Percentiles rank a stretch among this genome's conserved stretches.
Conservation (phyloP, 2,113 vertebrate species). For the Arvicanthis niloticus region DNA sequence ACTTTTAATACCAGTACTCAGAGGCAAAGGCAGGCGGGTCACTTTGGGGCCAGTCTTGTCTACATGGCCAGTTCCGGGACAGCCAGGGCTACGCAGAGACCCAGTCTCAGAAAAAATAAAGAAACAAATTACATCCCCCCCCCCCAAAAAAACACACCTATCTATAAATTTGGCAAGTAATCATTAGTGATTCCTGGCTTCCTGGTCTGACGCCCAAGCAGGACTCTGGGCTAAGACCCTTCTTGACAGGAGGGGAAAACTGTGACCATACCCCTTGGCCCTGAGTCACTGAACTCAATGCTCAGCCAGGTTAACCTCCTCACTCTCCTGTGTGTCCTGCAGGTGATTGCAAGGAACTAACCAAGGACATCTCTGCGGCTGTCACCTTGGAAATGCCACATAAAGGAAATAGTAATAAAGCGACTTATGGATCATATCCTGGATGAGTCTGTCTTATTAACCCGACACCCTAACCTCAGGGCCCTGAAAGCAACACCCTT, state of each 20-base stretch:
- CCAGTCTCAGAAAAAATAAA: background rate
- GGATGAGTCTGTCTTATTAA: slow-evolving; percentile 60
- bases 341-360: slow-evolving; percentile 83
- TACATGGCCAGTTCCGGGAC: background rate
- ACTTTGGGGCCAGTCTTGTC: background rate
- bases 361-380: background rate
- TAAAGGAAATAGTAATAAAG: slow-evolving; percentile 64
- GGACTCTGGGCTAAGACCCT: background rate
- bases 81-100: background rate
- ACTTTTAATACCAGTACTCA: background rate
- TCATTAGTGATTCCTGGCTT: background rate
- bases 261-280: background rate
- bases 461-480: background rate
- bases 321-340: slow-evolving; percentile 5
- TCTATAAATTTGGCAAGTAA: too few species aligned
- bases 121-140: background rate
- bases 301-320: background rate
- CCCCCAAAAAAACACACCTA: background rate
- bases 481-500: background rate
- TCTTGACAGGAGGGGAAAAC: background rate
- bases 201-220: background rate
- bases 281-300: background rate
- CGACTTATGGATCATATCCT: background rate
- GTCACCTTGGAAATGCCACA: background rate
- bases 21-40: background rate